These are phyloP conservation scores for Gymnocypris eckloni DNA, from an alignment of 2,797 vertebrate species.

Conservation along the genomic window DNA sequence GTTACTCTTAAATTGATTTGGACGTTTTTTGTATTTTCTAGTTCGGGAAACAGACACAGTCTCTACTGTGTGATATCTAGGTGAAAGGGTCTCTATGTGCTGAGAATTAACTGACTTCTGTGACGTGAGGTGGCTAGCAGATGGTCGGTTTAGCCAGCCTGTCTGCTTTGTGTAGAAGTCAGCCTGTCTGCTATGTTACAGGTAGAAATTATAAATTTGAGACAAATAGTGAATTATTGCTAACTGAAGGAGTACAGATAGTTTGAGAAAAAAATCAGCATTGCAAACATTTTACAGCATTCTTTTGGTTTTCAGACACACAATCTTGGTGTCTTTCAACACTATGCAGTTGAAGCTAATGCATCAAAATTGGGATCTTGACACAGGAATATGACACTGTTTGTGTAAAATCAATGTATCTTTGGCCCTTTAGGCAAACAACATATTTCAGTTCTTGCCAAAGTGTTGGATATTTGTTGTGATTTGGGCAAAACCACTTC, in stretches of 20 bases:
- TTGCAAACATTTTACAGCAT: not conserved
- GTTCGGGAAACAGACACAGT: too few species aligned
- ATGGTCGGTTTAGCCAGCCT: too few species aligned
- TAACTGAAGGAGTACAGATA: not conserved
- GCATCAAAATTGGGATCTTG: not conserved
- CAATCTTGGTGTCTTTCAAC: not conserved
- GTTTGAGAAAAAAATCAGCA: not conserved
- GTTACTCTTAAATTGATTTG: too few species aligned
- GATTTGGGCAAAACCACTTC: not conserved
- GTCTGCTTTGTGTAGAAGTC: not conserved
- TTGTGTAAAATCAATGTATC: not conserved
- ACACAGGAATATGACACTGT: not conserved
- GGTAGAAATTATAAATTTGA: not conserved
- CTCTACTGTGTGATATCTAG: too few species aligned
- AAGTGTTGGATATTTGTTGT: not conserved
- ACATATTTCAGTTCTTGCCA: not conserved
- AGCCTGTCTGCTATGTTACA: not conserved
- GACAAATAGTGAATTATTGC: not conserved
- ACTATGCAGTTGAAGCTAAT: not conserved
- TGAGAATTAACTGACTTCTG: too few species aligned
- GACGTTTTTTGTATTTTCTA: too few species aligned
- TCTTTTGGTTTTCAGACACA: slow-evolving; percentile 8
- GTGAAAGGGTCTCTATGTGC: too few species aligned
- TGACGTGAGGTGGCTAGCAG: too few species aligned
- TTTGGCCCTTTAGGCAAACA: not conserved